Percentiles rank a stretch among this genome's conserved stretches.
These are phyloP conservation scores for Palythoa grandiflora DNA, from an alignment of 92 coral and sea anemone genomes.

Conservation along the genomic window DNA sequence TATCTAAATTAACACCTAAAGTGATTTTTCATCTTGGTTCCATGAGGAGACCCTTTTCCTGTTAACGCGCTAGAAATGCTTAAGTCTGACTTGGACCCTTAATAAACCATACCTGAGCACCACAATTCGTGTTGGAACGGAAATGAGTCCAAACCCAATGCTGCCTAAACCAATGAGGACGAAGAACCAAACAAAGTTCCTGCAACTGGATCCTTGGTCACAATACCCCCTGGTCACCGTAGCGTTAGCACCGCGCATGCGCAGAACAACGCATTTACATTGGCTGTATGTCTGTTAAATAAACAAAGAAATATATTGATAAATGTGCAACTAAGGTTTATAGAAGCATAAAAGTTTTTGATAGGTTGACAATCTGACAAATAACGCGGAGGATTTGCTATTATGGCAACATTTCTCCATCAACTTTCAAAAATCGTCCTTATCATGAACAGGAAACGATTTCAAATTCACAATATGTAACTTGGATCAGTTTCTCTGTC, in stretches of 20 bases:
- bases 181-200: constrained; percentile 17
- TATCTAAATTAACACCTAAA: no score
- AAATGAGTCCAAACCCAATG: constrained; percentile 17
- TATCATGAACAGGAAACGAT: no score
- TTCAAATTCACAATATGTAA: no score
- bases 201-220: constrained; percentile 16
- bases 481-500: no score
- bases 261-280: constrained; percentile 15
- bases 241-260: not conserved
- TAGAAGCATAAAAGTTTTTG: not conserved
- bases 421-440: no score
- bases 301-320: not conserved
- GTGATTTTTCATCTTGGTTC: no score
- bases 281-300: constrained; percentile 13
- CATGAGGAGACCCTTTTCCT: no score
- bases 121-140: constrained; percentile 30
- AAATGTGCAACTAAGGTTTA: not conserved
- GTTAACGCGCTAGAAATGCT: no score
- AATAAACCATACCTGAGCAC: constrained; percentile 9
- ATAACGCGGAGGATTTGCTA: no score
- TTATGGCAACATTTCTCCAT: no score
- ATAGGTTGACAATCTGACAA: no score
- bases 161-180: not conserved
- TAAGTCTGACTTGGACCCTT: not conserved
- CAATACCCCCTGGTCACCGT: constrained; percentile 27